A percentile compares a stretch with the other conserved stretches of the same genome.
phyloP scores from a whole-genome alignment of 2,888 invertebrate species.

The Drosophila lacicola region DNA sequence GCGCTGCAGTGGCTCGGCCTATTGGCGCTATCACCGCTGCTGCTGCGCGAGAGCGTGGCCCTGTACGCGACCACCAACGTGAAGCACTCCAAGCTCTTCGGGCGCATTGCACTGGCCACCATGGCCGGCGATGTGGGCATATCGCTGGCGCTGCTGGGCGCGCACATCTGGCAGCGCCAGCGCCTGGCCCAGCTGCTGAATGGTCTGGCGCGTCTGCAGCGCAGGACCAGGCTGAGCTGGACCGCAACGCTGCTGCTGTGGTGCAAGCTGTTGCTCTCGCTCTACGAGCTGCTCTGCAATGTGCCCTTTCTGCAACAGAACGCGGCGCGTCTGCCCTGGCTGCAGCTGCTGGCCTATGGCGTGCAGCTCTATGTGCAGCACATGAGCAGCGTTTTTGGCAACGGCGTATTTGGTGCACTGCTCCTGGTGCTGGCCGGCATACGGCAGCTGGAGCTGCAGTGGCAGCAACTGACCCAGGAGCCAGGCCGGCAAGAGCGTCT shows the following conservation, averaged over 20 bases:
- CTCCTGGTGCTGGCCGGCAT: conserved; percentile 68
- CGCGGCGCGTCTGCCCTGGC: conserved; percentile 53
- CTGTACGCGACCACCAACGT: conserved; percentile 70
- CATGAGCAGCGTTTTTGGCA: conserved; percentile 69
- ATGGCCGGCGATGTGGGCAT: conserved; percentile 63
- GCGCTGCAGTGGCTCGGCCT: conserved; percentile 44
- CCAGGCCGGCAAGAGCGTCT: conserved; percentile 16
- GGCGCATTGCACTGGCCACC: conserved; percentile 59
- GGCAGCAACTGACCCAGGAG: conserved; percentile 14
- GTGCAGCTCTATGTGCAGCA: conserved; percentile 74
- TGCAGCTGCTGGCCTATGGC: conserved; percentile 66
- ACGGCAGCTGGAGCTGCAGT: conserved; percentile 57
- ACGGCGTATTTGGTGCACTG: conserved; percentile 67
- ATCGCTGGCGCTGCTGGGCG: conserved; percentile 55
- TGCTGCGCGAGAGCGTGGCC: conserved; percentile 56
- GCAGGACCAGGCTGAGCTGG: conserved; percentile 35
- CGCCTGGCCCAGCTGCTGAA: conserved; percentile 45
- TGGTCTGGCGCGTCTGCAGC: conserved; percentile 37
- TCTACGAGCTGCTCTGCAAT: conserved; percentile 73
- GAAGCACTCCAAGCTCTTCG: conserved; percentile 57
- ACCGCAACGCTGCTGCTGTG: conserved; percentile 53
- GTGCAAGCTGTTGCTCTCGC: conserved; percentile 68
- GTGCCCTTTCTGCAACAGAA: conserved; percentile 72
- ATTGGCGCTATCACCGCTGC: conserved; percentile 51
- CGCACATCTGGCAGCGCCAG: conserved; percentile 52